Conservation (phyloP, 2,888 invertebrate species). For the Cheilosia variabilis region DNA sequence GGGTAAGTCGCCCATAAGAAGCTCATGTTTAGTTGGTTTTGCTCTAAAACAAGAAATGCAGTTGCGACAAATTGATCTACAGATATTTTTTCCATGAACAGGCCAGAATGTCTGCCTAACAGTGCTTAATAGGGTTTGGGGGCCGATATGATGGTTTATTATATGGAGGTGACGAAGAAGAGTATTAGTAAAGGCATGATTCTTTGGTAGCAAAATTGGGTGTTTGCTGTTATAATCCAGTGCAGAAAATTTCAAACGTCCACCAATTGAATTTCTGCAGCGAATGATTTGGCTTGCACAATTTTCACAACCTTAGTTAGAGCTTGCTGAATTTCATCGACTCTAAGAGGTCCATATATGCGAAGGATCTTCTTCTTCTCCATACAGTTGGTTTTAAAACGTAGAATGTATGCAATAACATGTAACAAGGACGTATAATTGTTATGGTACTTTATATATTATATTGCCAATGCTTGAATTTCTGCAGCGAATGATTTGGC, state of each 20-base stretch:
- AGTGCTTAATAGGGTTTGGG: conserved; percentile 72
- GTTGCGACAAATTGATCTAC: conserved; percentile 34
- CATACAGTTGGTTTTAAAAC: conserved; percentile 45
- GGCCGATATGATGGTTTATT: conserved; percentile 78
- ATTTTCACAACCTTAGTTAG: conserved; percentile 36
- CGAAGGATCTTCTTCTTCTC: conserved; percentile 25
- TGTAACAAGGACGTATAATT: conserved; percentile 37
- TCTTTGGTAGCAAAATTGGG: conserved; percentile 59
- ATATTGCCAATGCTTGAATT: background rate
- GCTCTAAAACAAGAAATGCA: conserved; percentile 55
- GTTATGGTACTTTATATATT: conserved; percentile 46
- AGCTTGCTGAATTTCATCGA: conserved; percentile 32
- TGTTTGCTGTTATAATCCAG: conserved; percentile 46
- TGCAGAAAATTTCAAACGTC: conserved; percentile 30
- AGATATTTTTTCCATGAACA: conserved; percentile 33
- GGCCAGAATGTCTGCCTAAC: conserved; percentile 43
- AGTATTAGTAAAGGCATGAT: conserved; percentile 25
- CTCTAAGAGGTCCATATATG: conserved; percentile 13
- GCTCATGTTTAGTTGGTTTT: conserved; percentile 40
- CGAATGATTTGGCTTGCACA: conserved; percentile 43
- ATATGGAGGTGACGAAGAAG: conserved; percentile 57
- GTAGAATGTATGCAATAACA: conserved; percentile 48
- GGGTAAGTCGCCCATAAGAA: conserved; percentile 56
- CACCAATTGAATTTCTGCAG: conserved; percentile 39
- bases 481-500: conserved; percentile 29